A percentile compares a stretch with the other conserved stretches of the same genome.
Evolutionary conservation across 2,888 invertebrate species (phyloP).

Genomic region (Steromphala cineraria): DNA sequence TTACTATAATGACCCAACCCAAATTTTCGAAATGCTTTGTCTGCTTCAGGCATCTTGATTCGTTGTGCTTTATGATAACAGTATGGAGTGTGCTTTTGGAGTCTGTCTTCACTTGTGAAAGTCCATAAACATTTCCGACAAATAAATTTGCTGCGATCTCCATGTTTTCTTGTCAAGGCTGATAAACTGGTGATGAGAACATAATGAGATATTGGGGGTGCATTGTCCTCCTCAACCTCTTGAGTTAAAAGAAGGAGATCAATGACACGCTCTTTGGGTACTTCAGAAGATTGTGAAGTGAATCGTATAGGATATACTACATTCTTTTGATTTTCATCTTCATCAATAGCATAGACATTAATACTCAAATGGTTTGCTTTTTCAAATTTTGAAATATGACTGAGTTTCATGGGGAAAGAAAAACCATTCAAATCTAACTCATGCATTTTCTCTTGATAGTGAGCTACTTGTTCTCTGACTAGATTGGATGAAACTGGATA

Average conservation of each 20-base stretch:
- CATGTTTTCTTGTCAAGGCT: background rate
- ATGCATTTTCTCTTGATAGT: background rate
- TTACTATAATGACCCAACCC: too few relatives aligned
- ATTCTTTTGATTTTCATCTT: background rate
- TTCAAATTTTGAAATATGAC: background rate
- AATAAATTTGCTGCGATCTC: background rate
- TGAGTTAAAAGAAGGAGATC: background rate
- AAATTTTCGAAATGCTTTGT: background rate
- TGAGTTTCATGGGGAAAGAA: background rate
- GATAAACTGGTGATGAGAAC: background rate
- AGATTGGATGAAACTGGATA: background rate
- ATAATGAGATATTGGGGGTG: background rate
- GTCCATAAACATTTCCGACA: background rate
- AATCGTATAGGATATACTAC: background rate
- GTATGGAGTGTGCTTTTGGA: background rate
- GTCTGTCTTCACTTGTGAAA: background rate
- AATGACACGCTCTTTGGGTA: background rate
- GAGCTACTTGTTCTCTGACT: background rate
- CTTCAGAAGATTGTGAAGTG: background rate
- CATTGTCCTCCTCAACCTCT: background rate
- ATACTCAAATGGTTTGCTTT: background rate
- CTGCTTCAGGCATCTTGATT: background rate
- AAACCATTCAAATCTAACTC: background rate
- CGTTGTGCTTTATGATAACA: background rate
- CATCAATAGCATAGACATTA: background rate